These are phyloP conservation scores for Diaprepes abbreviatus DNA, from an alignment of 2,888 invertebrate genomes.

Conservation along the genomic window DNA sequence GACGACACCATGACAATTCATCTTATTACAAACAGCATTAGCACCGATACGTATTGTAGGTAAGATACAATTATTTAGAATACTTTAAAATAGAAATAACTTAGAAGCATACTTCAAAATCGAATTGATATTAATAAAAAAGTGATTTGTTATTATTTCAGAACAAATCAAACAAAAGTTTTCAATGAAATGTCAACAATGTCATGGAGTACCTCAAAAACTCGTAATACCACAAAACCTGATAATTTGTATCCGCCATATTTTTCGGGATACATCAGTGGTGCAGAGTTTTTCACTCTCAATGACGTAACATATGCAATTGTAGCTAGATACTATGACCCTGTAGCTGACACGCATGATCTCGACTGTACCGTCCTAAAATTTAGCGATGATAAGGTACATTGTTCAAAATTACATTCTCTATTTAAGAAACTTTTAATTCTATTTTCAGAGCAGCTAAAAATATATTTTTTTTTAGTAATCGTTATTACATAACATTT, in stretches of 20 bases:
- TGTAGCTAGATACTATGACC: slow-evolving; percentile 61
- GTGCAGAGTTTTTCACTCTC: slow-evolving; percentile 61
- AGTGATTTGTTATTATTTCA: slow-evolving; percentile 51
- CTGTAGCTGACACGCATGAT: slow-evolving; percentile 57
- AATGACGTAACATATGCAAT: slow-evolving; percentile 59
- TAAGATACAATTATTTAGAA: too few relatives aligned
- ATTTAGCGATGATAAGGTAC: slow-evolving; percentile 59
- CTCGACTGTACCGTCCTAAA: slow-evolving; percentile 58
- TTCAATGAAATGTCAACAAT: slow-evolving; percentile 57
- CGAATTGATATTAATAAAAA: too few relatives aligned
- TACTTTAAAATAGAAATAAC: too few relatives aligned
- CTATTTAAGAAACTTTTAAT: too few relatives aligned
- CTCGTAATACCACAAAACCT: slow-evolving; percentile 48
- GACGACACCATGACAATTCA: slow-evolving; percentile 58
- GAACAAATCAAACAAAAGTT: slow-evolving; percentile 50
- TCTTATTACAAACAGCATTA: slow-evolving; percentile 61
- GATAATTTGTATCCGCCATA: slow-evolving; percentile 52
- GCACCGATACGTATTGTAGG: slow-evolving; percentile 59
- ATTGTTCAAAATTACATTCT: too few relatives aligned
- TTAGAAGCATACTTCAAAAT: too few relatives aligned
- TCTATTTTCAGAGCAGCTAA: too few relatives aligned
- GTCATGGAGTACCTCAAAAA: slow-evolving; percentile 57
- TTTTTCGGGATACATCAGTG: slow-evolving; percentile 61
- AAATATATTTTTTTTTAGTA: too few relatives aligned
- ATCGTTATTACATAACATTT: too few relatives aligned